Evolutionary conservation across 2,113 vertebrate species (phyloP), one percentile per base, ranked within the genome.

Genomic region (Melierax canorus): DNA sequence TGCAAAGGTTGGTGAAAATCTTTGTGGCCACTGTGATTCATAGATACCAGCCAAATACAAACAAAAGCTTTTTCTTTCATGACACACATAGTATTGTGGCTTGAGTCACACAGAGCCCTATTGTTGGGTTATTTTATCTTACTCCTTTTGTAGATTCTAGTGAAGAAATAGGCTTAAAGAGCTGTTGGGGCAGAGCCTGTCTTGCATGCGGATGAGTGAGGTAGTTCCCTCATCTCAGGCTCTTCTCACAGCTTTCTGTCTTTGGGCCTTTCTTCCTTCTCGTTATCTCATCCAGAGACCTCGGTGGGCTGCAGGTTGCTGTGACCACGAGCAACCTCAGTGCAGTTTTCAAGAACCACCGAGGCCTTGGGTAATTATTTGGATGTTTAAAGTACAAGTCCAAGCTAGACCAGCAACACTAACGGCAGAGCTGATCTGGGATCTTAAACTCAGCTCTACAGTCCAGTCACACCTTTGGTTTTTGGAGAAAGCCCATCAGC

Each of bases 41-140:
- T 41, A 76, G 63, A 83, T 80, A 86, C 38, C 64, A 86, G 84
- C 60, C 83, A 95, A 95, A 88, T 50, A 76, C 15, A 94, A 96
- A 93, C 85, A 90, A 93, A 75, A 88, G 67, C 58, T 80, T 92
- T 93, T 78, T 90, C 69, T 95, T 95, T 92, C 74, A 55, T 94
- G 76, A 95, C 74, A 92, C 43, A 75, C 56, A 60, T 51, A 51
- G 58, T 71, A 76, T 66, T 95, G 90, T 92, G 78, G 36, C 38
- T 92, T 92, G 90, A 94, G 71, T 92, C 46, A 83, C 78, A 83
- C 55, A 88, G 59, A 88, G 24, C 29, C n/a, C 92, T 88, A 69
- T 88, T 94, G 62, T 85, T 94, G 60, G 27, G 29, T 82, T 93
- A 62, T 92, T 95, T 93, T 79, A 62, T 95, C 82, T 63, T 67